Evolutionary conservation across 2,888 invertebrate genomes (phyloP), one percentile per base, ranked within the genome.

Genomic region (Ametastegia equiseti): DNA sequence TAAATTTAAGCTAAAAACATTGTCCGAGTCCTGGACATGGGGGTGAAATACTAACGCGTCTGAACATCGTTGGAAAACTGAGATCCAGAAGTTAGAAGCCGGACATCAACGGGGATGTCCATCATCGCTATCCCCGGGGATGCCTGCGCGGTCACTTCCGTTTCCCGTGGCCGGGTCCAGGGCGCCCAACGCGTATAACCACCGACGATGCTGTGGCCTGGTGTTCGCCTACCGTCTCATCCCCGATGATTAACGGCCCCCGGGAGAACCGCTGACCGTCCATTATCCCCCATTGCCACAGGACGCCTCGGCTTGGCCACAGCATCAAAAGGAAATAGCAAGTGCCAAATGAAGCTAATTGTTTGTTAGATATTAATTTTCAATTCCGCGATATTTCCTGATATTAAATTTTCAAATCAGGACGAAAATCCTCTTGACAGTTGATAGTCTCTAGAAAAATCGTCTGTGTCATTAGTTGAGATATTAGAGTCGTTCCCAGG

Each of bases 91-190:
- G 30, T 6, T 15, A 4, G 45, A 13, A 57, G 77, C 39, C 45
- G 81, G 77, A 81, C 79, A 79, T 81, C 84, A 83, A 83, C 82
- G 83, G 84, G 83, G 84, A 84, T 85, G 87, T 87, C 87, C 86
- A 86, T 89, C 88, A 86, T 84, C 83, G 39, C 81, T 78, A 60
- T 78, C 85, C 88, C 86, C 82, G 83, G 86, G 87, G 86, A 88
- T 79, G 11, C 78, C 84, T 83, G 83, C 85, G 88, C 84, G 88
- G 89, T 90, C 89, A 89, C 89, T 89, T 89, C 88, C 89, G 89
- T 86, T 89, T 87, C 87, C 87, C 89, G 75, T 63, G 0, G 60
- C 71, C 71, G 80, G 80, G 54, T 67, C 47, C 67, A 67, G 67
- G 50, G 50, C 47, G 50, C 36, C 65, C 30, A 33, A 79, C 42